phyloP scores from a whole-genome alignment of 35 echinoderm and acorn worm genomes.

The Nesometra sesokonis region DNA sequence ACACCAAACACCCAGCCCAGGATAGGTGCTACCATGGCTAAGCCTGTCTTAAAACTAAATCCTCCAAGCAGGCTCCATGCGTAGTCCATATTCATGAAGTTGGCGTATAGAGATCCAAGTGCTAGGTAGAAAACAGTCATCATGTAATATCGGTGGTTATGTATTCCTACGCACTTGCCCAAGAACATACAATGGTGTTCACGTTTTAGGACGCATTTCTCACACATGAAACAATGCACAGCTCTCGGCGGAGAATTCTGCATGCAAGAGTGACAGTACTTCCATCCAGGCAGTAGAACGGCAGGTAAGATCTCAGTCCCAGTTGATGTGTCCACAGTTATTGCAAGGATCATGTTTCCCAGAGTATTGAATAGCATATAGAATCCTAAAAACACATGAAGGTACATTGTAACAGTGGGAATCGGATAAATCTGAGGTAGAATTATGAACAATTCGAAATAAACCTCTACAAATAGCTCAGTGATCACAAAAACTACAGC shows the following conservation, averaged over 20 bases:
- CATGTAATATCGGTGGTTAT: constrained; percentile 80
- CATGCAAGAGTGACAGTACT: constrained; percentile 57
- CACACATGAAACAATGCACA: constrained; percentile 65
- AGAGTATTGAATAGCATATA: constrained; percentile 61
- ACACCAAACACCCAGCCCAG: constrained; percentile 70
- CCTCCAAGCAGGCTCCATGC: constrained; percentile 35
- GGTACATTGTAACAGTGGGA: constrained; percentile 15
- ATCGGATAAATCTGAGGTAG: constrained; percentile 44
- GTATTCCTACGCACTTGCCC: constrained; percentile 74
- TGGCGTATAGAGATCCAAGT: constrained; percentile 61
- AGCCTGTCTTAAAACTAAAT: constrained; percentile 31
- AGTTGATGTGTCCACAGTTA: constrained; percentile 52
- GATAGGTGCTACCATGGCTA: constrained; percentile 52
- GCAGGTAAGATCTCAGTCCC: constrained; percentile 57
- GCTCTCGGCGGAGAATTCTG: constrained; percentile 74
- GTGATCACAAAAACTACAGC: constrained; percentile 26
- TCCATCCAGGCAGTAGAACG: constrained; percentile 68
- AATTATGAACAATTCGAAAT: constrained; percentile 71
- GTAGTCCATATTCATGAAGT: constrained; percentile 91
- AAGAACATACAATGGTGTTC: constrained; percentile 93
- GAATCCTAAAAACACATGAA: constrained; percentile 53
- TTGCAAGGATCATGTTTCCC: constrained; percentile 65
- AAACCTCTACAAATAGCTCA: constrained; percentile 34
- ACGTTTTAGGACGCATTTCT: constrained; percentile 57
- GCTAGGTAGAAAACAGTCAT: constrained; percentile 59